Conservation (phyloP, 2,888 invertebrate genomes). For the Tigriopus californicus region DNA sequence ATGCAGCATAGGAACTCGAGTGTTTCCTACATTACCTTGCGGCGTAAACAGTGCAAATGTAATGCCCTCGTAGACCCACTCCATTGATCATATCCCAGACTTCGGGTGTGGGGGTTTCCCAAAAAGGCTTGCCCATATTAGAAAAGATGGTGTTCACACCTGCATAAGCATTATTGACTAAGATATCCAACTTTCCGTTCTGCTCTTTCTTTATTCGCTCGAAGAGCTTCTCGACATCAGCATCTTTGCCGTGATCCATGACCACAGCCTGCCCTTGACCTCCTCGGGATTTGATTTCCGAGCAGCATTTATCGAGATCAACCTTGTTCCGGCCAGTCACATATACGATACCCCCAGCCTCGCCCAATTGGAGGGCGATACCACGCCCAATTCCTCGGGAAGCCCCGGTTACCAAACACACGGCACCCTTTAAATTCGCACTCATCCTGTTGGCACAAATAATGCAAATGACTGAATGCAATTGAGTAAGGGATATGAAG, state of each 20-base stretch:
- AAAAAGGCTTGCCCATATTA: constrained; percentile 6
- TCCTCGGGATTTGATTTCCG: constrained; percentile 12
- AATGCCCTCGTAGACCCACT: constrained; percentile 12
- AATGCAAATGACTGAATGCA: too few species aligned
- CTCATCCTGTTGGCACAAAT: not conserved
- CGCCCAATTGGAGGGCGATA: constrained; percentile 45
- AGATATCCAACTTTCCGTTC: constrained; percentile 7
- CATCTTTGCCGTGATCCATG: constrained; percentile 11
- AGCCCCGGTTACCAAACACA: constrained; percentile 52
- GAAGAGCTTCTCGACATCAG: constrained; percentile 3
- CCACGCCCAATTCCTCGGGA: constrained; percentile 68
- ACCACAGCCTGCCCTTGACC: not conserved
- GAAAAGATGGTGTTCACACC: constrained; percentile 9
- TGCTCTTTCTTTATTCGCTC: constrained; percentile 5
- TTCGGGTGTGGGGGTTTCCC: not conserved
- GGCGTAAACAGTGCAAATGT: constrained; percentile 14
- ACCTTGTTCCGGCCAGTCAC: constrained; percentile 5
- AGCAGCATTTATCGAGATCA: not conserved
- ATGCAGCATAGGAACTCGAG: too few species aligned
- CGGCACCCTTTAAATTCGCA: not conserved
- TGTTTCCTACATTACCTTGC: constrained; percentile 1
- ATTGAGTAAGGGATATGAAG: too few species aligned
- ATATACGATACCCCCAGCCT: constrained; percentile 13
- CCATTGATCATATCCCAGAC: constrained; percentile 14
- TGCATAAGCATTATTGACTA: constrained; percentile 14